These are phyloP conservation scores for Bradypus variegatus DNA, from an alignment of 2,797 vertebrate species.

Conservation along the genomic window DNA sequence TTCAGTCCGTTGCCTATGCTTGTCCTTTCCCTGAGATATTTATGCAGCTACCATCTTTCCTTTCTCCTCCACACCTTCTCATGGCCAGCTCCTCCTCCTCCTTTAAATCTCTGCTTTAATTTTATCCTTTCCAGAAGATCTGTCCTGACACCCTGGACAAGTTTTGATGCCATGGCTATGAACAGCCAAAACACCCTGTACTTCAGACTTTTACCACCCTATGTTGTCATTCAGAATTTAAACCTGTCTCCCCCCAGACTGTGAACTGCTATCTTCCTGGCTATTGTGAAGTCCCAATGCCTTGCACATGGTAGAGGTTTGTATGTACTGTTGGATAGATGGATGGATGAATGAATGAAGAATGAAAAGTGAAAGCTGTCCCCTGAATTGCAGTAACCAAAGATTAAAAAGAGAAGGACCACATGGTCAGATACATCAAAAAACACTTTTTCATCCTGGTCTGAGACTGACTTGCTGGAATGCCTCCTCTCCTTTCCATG, in stretches of 20 bases:
- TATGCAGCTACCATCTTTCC: neutral
- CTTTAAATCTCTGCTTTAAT: neutral
- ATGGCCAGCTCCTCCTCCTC: neutral
- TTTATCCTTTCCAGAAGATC: slow-evolving; percentile 5
- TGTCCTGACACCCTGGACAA: neutral
- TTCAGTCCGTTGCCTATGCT: neutral
- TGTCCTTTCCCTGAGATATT: neutral
- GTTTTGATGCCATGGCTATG: neutral
- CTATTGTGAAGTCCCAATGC: neutral
- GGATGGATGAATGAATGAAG: neutral
- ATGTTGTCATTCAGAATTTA: neutral
- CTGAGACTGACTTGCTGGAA: neutral
- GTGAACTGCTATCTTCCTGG: neutral
- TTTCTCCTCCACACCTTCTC: neutral
- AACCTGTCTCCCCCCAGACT: neutral
- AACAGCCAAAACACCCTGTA: neutral
- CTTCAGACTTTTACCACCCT: neutral
- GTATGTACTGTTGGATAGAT: neutral
- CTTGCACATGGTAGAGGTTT: neutral
- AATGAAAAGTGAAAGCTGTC: neutral
- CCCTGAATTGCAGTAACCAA: neutral
- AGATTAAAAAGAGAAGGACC: neutral
- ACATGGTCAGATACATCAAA: neutral
- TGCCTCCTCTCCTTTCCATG: neutral
- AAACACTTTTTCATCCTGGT: neutral